phyloP scores from a whole-genome alignment of 2,113 vertebrate species.

The Diglossa brunneiventris region DNA sequence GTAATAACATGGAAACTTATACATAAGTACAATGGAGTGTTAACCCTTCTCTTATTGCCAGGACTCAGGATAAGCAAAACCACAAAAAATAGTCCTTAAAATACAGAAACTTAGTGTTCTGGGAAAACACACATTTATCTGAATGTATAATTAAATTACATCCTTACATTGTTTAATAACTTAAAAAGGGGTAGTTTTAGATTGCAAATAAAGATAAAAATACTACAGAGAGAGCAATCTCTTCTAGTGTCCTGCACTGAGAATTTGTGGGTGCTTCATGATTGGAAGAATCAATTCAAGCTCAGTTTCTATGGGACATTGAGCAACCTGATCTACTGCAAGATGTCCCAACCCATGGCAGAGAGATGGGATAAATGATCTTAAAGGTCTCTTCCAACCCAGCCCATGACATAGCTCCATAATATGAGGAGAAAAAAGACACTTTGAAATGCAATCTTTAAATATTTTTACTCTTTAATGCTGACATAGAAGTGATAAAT shows the following conservation, averaged over 20 bases:
- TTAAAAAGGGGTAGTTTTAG: background rate
- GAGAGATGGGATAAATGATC: background rate
- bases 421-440: background rate
- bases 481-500: background rate
- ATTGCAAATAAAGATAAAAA: background rate
- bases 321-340: background rate
- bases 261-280: background rate
- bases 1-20: background rate
- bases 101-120: background rate
- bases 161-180: background rate
- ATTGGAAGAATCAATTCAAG: background rate
- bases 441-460: background rate
- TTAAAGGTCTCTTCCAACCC: background rate
- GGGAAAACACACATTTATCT: background rate
- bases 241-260: too few relatives aligned
- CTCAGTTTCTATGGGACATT: background rate
- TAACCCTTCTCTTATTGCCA: background rate
- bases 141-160: background rate
- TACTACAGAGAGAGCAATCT: too few relatives aligned
- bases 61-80: background rate
- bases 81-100: background rate
- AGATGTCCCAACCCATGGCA: background rate
- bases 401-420: accelerated
- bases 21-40: accelerated
- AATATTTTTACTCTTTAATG: background rate